Evolutionary conservation across 2,888 invertebrate species (phyloP).

Genomic region (Biston betularia): DNA sequence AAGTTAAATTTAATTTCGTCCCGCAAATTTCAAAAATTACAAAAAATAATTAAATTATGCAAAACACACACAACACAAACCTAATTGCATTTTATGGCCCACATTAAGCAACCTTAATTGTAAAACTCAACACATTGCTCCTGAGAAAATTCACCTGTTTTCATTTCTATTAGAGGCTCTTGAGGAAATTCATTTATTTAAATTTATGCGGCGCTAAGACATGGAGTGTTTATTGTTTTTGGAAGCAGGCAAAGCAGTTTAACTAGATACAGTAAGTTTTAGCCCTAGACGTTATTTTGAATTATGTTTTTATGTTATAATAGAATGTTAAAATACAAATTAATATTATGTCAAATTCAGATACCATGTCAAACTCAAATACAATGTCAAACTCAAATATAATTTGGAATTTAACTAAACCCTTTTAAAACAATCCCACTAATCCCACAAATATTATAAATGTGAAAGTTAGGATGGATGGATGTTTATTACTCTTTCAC

Average conservation of each 20-base stretch:
- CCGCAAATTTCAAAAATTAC: conserved; percentile 17
- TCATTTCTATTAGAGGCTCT: conserved; percentile 51
- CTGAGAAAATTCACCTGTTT: conserved; percentile 54
- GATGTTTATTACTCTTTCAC: no score
- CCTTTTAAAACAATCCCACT: no score
- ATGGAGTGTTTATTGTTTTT: conserved; percentile 41
- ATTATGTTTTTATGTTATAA: no score
- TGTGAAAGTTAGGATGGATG: no score
- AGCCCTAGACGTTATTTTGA: no score
- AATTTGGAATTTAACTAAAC: no score
- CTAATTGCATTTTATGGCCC: conserved; percentile 44
- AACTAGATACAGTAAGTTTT: neutral
- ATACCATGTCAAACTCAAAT: no score
- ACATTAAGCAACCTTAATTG: conserved; percentile 45
- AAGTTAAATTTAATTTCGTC: conserved; percentile 9
- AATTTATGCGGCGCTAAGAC: conserved; percentile 43
- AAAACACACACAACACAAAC: conserved; percentile 29
- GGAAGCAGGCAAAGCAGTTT: conserved; percentile 8
- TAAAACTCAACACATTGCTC: conserved; percentile 40
- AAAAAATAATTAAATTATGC: conserved; percentile 28
- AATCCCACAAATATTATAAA: no score
- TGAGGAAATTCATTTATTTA: conserved; percentile 53
- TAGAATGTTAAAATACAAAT: no score
- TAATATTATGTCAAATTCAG: no score
- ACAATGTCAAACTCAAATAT: no score